These are phyloP conservation scores for Plutella xylostella DNA, from an alignment of 2,888 invertebrate genomes.

Conservation along the genomic window DNA sequence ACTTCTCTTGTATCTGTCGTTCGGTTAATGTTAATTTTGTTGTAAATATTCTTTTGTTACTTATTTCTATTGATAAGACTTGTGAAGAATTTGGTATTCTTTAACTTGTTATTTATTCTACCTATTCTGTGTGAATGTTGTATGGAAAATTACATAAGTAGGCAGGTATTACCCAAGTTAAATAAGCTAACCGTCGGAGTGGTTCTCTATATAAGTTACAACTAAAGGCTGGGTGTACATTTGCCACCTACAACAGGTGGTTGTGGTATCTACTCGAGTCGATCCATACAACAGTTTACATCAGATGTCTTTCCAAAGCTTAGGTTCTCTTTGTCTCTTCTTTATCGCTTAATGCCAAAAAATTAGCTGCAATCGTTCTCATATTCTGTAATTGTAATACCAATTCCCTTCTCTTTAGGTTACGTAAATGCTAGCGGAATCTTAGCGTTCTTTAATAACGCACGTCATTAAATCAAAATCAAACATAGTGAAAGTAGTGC, in stretches of 20 bases:
- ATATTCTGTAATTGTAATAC: slow-evolving; percentile 52
- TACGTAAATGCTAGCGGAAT: slow-evolving; percentile 40
- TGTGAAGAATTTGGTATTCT: not conserved
- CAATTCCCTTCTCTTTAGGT: slow-evolving; percentile 55
- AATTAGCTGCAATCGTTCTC: slow-evolving; percentile 53
- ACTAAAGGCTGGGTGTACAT: not conserved
- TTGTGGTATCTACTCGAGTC: not conserved
- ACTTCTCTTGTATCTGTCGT: slow-evolving; percentile 36
- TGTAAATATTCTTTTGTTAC: slow-evolving; percentile 6
- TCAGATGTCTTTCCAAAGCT: slow-evolving; percentile 59
- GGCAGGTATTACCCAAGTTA: too few species aligned
- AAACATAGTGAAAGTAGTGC: too few species aligned
- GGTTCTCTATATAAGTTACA: not conserved
- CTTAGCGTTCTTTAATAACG: slow-evolving; percentile 14
- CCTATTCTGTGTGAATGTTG: slow-evolving; percentile 1
- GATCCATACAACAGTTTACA: slow-evolving; percentile 28
- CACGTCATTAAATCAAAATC: not conserved
- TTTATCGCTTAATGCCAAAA: slow-evolving; percentile 68
- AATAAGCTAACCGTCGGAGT: too few species aligned
- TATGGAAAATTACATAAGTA: not conserved
- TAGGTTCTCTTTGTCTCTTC: slow-evolving; percentile 43
- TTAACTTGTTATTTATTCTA: not conserved
- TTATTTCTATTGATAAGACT: not conserved
- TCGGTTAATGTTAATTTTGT: slow-evolving; percentile 26
- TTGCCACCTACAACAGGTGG: not conserved